A percentile compares a stretch with the other conserved stretches of the same genome.
phyloP scores from a whole-genome alignment of 2,888 invertebrate genomes.

The Parasteatoda lunata region DNA sequence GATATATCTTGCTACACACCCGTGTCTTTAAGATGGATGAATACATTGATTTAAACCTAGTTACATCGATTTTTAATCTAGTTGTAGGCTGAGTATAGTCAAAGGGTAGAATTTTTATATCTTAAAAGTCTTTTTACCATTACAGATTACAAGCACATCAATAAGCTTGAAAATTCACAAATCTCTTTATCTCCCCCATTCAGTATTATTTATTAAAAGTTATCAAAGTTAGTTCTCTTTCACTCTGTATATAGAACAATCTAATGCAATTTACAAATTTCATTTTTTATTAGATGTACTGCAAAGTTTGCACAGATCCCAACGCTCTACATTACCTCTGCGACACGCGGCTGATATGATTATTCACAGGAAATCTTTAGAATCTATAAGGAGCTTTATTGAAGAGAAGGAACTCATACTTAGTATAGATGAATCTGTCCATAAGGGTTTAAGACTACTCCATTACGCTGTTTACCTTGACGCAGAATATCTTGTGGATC shows the following conservation, averaged over 20 bases:
- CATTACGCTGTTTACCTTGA: slow-evolving; percentile 95
- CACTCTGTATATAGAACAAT: not conserved
- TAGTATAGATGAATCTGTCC: slow-evolving; percentile 72
- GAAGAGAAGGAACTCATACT: slow-evolving; percentile 31
- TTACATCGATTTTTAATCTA: no score
- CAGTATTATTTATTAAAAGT: not conserved
- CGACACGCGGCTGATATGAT: slow-evolving; percentile 45
- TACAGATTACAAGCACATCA: not conserved
- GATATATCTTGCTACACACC: no score
- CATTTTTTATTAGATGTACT: slow-evolving; percentile 37
- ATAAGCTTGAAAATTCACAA: not conserved
- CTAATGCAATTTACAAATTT: no score
- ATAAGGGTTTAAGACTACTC: slow-evolving; percentile 84
- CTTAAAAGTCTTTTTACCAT: not conserved
- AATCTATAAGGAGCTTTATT: slow-evolving; percentile 31
- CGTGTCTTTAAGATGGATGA: no score
- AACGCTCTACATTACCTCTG: slow-evolving; percentile 25
- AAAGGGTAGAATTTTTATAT: no score
- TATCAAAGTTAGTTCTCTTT: not conserved
- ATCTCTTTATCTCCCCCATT: not conserved
- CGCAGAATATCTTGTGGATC: slow-evolving; percentile 82
- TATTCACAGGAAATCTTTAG: slow-evolving; percentile 16
- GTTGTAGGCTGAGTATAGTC: no score
- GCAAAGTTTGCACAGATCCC: slow-evolving; percentile 33
- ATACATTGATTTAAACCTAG: no score